Conservation (phyloP, 1,140 invertebrate species). For the Bombus polaris region DNA sequence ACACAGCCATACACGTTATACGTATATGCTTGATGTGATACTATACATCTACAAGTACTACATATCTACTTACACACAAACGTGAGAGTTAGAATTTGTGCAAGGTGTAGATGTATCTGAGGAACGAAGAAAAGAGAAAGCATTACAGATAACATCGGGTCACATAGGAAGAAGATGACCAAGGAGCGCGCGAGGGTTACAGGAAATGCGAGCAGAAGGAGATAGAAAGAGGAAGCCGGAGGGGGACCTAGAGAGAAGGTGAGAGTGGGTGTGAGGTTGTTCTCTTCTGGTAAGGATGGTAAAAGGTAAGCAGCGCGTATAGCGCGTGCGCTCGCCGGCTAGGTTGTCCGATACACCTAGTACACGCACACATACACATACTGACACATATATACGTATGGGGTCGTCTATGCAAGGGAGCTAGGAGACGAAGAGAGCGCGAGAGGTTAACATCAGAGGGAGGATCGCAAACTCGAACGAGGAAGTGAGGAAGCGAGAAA, state of each 20-base stretch:
- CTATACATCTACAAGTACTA: not conserved
- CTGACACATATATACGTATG: not conserved
- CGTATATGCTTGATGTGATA: too few relatives aligned
- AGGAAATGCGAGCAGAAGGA: slow-evolving; percentile 5
- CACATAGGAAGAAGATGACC: slow-evolving; percentile 48
- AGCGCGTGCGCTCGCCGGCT: slow-evolving; percentile 39
- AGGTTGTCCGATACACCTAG: slow-evolving; percentile 16
- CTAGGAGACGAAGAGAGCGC: slow-evolving; percentile 4
- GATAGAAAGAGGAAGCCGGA: slow-evolving; percentile 1
- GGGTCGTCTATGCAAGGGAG: not conserved
- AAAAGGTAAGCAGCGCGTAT: slow-evolving; percentile 53
- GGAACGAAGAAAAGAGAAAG: slow-evolving; percentile 47
- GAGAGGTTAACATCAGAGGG: slow-evolving; percentile 36
- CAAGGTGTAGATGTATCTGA: slow-evolving; percentile 13
- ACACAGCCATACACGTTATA: not conserved
- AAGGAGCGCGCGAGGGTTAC: slow-evolving; percentile 8
- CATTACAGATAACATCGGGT: slow-evolving; percentile 44
- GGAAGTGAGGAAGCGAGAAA: slow-evolving; percentile 21
- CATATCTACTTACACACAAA: not conserved
- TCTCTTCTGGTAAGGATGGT: slow-evolving; percentile 27
- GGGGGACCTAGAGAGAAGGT: slow-evolving; percentile 3
- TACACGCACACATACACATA: not conserved
- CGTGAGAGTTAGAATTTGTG: not conserved
- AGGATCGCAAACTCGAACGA: slow-evolving; percentile 29
- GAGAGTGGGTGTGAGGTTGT: slow-evolving; percentile 37